Evolutionary conservation across 2,797 vertebrate species (phyloP), one percentile per base, ranked within the genome.

Genomic region (Typhlichthys subterraneus): DNA sequence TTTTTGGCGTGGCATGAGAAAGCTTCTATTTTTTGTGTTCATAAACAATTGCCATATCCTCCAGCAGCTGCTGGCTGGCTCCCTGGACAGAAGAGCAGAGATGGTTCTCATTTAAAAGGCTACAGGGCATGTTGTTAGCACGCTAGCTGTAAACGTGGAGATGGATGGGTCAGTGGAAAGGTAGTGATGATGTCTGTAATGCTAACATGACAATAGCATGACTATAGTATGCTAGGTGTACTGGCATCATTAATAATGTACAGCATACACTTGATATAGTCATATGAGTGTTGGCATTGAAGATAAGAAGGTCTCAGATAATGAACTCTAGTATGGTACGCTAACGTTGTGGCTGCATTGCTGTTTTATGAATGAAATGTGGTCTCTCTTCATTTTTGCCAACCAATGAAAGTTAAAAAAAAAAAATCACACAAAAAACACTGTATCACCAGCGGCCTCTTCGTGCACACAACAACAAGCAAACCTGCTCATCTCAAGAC

Each of bases 41-140:
- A 96, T 96, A 96, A 98, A 98, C 96, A 96, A 98, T 95, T 97
- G 96, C 96, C 96, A 96, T 97, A 97, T 99, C 95, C 95, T 96
- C 85, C 95, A 95, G 96, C 96, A 99, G 96, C 96, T 98, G 96
- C 94, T 98, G 72, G 91, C 94, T 95, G 93, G 62, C 93, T 95
- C 95, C 87, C 94, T 84, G 79, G 86, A 91, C 63, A 72, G 57
- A 65, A 70, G 88, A 66, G 52, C 58, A 63, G 65, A 63, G 64
- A 75, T 95, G 95, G 94, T 96, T 97, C 92, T 96, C 93, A 97
- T 98, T 98, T 97, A 88, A 90, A 89, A 91, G 85, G 79, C 82
- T 85, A 54, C 83, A 83, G 75, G 78, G 63, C 54, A 59, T 76
- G 88, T 92, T 94, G 92, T 89, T 89, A 92, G 93, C 94, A 94